Evolutionary conservation across 53 echinoderm and acorn worm genomes (phyloP), one percentile per base, ranked within the genome.

Genomic region (Patiria pectinifera): DNA sequence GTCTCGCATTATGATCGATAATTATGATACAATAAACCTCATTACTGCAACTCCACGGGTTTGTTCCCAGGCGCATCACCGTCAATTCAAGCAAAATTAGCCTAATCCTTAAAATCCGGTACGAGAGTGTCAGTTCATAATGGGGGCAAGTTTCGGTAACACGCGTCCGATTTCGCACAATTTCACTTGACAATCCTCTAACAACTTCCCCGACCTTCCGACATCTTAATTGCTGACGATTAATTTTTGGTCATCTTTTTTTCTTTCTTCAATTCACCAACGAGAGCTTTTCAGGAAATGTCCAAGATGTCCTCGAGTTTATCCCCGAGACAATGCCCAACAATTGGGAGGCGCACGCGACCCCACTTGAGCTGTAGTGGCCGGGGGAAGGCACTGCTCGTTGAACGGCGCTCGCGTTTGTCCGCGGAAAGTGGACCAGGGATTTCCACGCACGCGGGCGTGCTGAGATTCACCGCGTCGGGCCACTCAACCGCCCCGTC

Each of bases 61-160:
- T 26, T 76, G 19, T 76, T 76, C 76, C 76, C 76, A 76, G 25
- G 76, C 76, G 22, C 8, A 22, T 24, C 11, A 43, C 76, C 21
- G 44, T 24, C 76, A 76, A 26, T 24, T 26, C 76, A 76, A 22
- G 8, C 25, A 3, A 24, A 15, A 25, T 76, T 76, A n/a, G 25
- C 26, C 8, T 76, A 76, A 76, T 76, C 76, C 76, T 15, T 76
- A 76, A 76, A 76, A 76, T 76, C 76, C 43, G 76, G 25, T n/a
- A 35, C 6, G 11, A 24, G 4, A 66, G 66, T 66, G 19, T 18
- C 66, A 18, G 66, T 24, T 76, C 26, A 7, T 43, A 76, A 26
- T 76, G 26, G 13, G 3, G 76, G 21, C 25, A 24, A 76, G 19
- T 35, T 0, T 11, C 74, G 6, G 10, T 3, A 12, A 21, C 6